Evolutionary conservation across 2,113 vertebrate genomes (phyloP).

Genomic region (Microtus oregoni): DNA sequence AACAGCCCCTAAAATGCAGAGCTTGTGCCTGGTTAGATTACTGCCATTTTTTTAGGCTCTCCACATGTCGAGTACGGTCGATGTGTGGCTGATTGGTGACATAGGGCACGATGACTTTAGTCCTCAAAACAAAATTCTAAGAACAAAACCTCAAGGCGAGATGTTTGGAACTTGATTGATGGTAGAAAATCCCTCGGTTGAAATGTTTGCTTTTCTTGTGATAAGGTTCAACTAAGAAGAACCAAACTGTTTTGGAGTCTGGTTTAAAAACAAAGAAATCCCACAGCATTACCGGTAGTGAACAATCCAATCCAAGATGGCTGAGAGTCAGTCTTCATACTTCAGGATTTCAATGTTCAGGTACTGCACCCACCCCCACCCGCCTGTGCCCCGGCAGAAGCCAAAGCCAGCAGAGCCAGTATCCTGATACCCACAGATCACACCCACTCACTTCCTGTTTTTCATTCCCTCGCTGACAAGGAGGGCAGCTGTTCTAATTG

Average conservation of each 20-base stretch:
- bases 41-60: background rate
- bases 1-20: slow-evolving; percentile 5
- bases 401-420: slow-evolving; percentile 8
- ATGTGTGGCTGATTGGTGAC: background rate
- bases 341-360: slow-evolving; percentile 14
- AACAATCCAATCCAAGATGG: slow-evolving; percentile 39
- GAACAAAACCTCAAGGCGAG: background rate
- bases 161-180: background rate
- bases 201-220: slow-evolving; percentile 37
- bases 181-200: background rate
- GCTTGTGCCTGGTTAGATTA: background rate
- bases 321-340: background rate
- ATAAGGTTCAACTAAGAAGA: background rate
- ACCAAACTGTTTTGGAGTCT: background rate
- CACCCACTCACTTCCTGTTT: slow-evolving; percentile 52
- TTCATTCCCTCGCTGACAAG: slow-evolving; percentile 27
- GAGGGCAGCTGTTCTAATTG: background rate
- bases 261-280: background rate
- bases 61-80: background rate
- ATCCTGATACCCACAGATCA: background rate
- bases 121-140: background rate
- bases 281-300: background rate
- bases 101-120: background rate
- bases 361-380: background rate
- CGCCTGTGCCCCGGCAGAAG: background rate